Evolutionary conservation across 2,888 invertebrate species (phyloP), one percentile per base, ranked within the genome.

Genomic region (Neoitamus cyanurus): DNA sequence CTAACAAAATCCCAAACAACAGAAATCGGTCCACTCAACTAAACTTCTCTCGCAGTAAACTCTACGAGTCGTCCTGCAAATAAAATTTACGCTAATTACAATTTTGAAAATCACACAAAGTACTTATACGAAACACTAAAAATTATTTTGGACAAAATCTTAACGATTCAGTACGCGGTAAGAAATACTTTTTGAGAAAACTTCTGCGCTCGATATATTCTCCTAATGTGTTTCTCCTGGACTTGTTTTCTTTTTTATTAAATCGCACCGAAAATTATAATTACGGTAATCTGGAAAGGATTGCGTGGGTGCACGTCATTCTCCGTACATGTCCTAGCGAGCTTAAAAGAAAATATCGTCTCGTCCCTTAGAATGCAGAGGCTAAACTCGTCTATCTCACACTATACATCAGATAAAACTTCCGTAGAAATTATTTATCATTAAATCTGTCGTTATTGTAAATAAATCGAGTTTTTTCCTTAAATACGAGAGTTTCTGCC

Each of bases 381-480:
- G 58, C 58, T 58, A 58, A 48, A 58, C 58, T 58, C 58, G n/a
- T 48, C 48, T 58, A 58, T 58, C 58, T 58, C 58, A 20, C 25
- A 77, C 46, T 77, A 42, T 77, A 46, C 20, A 46, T 37, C 58
- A 46, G 77, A 37, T 25, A 46, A 28, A 77, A 77, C 28, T 46
- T 46, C 42, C 37, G 46, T 42, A 77, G 42, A 77, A 46, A 77
- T 77, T 36, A 46, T 28, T 70, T 42, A 30, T 83, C 15, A 30
- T 83, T 83, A 28, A 46, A 9, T 20, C 58, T 58, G 58, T 58
- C 58, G 58, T 72, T 34, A 34, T 72, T 34, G 34, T 72, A 72
- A 72, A 42, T 48, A 58, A 58, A 31, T 80, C 80, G 30, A 80
- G 34, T 80, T 80, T 80, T 80, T 48, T 80, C 77, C 58, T 48